A percentile compares a stretch with the other conserved stretches of the same genome.
Evolutionary conservation across 2,888 invertebrate genomes (phyloP).

Genomic region (Rhingia campestris): DNA sequence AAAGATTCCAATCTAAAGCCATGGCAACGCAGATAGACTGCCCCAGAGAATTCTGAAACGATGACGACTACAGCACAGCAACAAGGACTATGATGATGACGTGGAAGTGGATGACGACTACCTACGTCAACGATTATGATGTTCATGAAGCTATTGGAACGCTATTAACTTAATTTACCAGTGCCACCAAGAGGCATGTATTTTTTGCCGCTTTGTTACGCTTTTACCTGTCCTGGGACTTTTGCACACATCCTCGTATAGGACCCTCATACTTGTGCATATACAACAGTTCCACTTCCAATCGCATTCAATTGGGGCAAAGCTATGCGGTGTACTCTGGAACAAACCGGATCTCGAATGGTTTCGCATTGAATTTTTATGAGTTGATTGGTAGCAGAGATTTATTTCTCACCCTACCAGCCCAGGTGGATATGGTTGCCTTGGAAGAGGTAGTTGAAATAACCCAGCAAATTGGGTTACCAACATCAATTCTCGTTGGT

Average conservation of each 20-base stretch:
- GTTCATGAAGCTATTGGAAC: constrained; percentile 33
- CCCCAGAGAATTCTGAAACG: constrained; percentile 25
- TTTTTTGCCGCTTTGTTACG: constrained; percentile 54
- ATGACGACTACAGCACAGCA: constrained; percentile 4
- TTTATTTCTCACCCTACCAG: constrained; percentile 61
- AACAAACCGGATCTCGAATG: constrained; percentile 65
- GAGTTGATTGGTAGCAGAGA: constrained; percentile 70
- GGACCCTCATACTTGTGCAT: background rate
- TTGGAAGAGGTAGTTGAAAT: constrained; percentile 56
- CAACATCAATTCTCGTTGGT: constrained; percentile 32
- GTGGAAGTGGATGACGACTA: background rate
- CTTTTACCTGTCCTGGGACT: constrained; percentile 36
- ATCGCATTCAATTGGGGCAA: constrained; percentile 48
- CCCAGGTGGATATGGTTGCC: constrained; percentile 55
- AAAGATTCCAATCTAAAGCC: constrained; percentile 2
- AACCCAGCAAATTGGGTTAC: constrained; percentile 64
- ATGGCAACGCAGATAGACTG: constrained; percentile 18
- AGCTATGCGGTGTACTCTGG: constrained; percentile 45
- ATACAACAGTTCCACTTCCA: constrained; percentile 56
- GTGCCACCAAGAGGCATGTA: constrained; percentile 25
- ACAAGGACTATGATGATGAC: constrained; percentile 3
- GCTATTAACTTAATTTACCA: constrained; percentile 64
- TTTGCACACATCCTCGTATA: constrained; percentile 18
- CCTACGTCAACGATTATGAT: constrained; percentile 16
- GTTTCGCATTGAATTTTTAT: constrained; percentile 70